Evolutionary conservation across 2,113 vertebrate genomes (phyloP), one percentile per base, ranked within the genome.

Genomic region (Beaufortia kweichowensis): DNA sequence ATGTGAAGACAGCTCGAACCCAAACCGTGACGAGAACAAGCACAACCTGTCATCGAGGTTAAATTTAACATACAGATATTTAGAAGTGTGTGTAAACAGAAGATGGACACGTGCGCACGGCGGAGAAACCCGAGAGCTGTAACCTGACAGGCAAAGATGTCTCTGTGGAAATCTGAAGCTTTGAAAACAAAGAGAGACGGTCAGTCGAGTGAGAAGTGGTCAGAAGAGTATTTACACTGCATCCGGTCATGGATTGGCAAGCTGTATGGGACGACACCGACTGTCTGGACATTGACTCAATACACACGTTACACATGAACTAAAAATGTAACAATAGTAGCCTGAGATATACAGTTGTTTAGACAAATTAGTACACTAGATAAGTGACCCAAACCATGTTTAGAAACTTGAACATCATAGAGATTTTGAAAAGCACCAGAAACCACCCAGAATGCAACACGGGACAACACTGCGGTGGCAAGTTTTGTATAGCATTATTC

Each of bases 151-250:
- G 66, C 24, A 24, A 55, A 61, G 33, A 64, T 24, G 68, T 65
- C 70, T 71, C 69, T 78, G 61, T 81, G 62, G 81, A 53, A 28
- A 79, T 41, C 55, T 46, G 56, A 23, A 48, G 46, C 72, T 69
- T 63, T 76, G 46, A 79, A 71, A 79, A 66, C 55, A 46, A 48
- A 73, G 78, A 50, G 26, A 74, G 62, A 77, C 33, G 29, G 57
- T 55, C 57, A 19, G 70, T 48, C 56, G 59, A 57, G 46, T 61
- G 75, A 83, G 76, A 78, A 23, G 19, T 19, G 65, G 26, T 56
- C 59, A 63, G 33, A 57, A 67, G 56, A 76, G 60, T 53, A 76
- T 81, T 81, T 74, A 81, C 69, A 68, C 26, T 29, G 75, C 75
- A 69, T 63, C 50, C 57, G 46, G 70, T 78, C 78, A 74, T 70